phyloP scores from a whole-genome alignment of 2,113 vertebrate species.

The Hemibagrus wyckioides region DNA sequence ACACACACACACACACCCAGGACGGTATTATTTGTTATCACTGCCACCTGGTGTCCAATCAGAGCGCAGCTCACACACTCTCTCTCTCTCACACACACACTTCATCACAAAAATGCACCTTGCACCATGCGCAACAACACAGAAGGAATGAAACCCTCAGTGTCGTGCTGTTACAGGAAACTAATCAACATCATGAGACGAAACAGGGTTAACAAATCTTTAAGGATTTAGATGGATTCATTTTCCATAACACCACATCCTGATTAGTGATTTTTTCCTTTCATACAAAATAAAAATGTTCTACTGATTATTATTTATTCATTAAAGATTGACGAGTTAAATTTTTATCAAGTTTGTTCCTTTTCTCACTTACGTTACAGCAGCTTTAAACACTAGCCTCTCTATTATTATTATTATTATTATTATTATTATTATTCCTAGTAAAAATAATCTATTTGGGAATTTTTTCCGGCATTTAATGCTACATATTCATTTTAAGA shows the following conservation, averaged over 20 bases:
- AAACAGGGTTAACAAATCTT: neutral
- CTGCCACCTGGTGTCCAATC: constrained; percentile 60
- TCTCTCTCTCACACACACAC: neutral
- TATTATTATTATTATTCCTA: neutral
- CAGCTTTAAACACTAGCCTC: neutral
- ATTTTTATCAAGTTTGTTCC: neutral
- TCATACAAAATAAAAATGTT: neutral
- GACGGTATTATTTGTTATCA: constrained; percentile 46
- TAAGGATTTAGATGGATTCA: neutral
- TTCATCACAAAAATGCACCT: neutral
- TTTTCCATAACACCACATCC: neutral
- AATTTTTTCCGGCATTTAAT: no score
- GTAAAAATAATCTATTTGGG: neutral
- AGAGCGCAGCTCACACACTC: constrained; percentile 20
- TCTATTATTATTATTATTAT: neutral
- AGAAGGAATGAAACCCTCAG: neutral
- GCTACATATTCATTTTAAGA: no score
- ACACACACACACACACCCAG: constrained; percentile 36
- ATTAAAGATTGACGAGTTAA: neutral
- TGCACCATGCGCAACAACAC: neutral
- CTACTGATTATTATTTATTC: neutral
- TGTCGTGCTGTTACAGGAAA: neutral
- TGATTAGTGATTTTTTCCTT: neutral
- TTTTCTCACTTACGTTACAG: neutral
- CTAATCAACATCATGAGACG: neutral